phyloP scores from a whole-genome alignment of 2,797 vertebrate species.

The Enteromius unitaeniatus region DNA sequence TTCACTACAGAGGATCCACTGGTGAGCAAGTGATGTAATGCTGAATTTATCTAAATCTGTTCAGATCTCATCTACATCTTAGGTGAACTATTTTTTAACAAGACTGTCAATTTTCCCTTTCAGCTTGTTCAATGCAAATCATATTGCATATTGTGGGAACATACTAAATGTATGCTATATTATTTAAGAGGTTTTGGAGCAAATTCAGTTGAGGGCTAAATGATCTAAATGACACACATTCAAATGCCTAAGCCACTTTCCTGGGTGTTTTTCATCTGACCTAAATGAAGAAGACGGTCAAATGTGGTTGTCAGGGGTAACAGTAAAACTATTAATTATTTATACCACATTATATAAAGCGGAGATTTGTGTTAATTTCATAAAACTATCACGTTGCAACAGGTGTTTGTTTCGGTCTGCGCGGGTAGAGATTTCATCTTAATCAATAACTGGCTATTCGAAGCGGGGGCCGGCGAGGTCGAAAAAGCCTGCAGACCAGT shows the following conservation, averaged over 20 bases:
- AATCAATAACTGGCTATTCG: not conserved
- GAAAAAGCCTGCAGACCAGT: slow-evolving; percentile 4
- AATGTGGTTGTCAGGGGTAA: slow-evolving; percentile 20
- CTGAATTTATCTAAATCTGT: not conserved
- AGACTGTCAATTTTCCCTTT: not conserved
- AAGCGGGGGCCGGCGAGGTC: not conserved
- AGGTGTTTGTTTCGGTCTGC: slow-evolving; percentile 19
- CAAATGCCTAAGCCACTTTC: not conserved
- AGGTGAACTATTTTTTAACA: not conserved
- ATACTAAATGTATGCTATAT: not conserved
- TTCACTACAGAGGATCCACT: not conserved
- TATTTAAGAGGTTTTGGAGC: not conserved
- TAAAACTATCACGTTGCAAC: slow-evolving; percentile 28
- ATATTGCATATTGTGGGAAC: not conserved
- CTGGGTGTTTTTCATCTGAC: slow-evolving; percentile 3
- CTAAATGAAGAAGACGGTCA: not conserved
- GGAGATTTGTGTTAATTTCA: not conserved
- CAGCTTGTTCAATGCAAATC: not conserved
- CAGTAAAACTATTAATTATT: not conserved
- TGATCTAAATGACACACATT: not conserved
- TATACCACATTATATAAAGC: not conserved
- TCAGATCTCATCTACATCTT: not conserved
- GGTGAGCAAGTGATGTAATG: not conserved
- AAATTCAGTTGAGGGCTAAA: not conserved
- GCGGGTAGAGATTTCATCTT: not conserved